Evolutionary conservation across 2,888 invertebrate genomes (phyloP), one percentile per base, ranked within the genome.

Genomic region (Unio delphinus): DNA sequence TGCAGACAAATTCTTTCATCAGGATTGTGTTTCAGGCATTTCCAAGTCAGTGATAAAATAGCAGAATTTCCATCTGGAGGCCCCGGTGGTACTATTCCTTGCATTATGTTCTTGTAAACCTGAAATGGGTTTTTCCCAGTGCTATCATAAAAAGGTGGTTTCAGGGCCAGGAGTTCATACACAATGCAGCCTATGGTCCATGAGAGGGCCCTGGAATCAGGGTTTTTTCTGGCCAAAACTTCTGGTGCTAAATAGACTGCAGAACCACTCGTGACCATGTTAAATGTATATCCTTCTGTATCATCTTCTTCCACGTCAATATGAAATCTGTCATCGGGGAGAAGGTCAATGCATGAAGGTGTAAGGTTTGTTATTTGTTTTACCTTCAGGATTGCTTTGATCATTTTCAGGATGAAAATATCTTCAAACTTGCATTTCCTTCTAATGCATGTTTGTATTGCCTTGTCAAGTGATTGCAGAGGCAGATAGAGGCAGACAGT

Each of bases 161-260:
- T 73, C 59, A 83, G 73, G 63, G 81, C 80, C 56, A 83, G 64
- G 67, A 80, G 72, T 70, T 85, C 85, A 70, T 82, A 81, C 34
- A 80, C 55, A 3, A 85, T 74, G 65, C 83, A 83, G 5, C 85
- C 83, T 45, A 83, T 64, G 4, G 80, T 71, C 85, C 85, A 85
- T 45, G 76, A 68, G 57, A 75, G 74, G 28, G 82, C 78, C 68
- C 69, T 76, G 57, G 71, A 65, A 28, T 71, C 73, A 26, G 78
- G 76, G 61, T 75, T 67, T 55, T 75, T 70, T 11, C 69, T 68
- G 1, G 66, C 72, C n/a, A 82, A 30, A 28, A 80, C 77, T 64
- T 83, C 83, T 0, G 83, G 83, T 5, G 82, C 78, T 28, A 80
- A 81, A 65, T 83, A 83, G 1, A 82, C 73, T 2, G 76, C 76